A percentile compares a stretch with the other conserved stretches of the same genome.
These are phyloP conservation scores for Oligia latruncula DNA, from an alignment of 2,888 invertebrate species.

Conservation along the genomic window DNA sequence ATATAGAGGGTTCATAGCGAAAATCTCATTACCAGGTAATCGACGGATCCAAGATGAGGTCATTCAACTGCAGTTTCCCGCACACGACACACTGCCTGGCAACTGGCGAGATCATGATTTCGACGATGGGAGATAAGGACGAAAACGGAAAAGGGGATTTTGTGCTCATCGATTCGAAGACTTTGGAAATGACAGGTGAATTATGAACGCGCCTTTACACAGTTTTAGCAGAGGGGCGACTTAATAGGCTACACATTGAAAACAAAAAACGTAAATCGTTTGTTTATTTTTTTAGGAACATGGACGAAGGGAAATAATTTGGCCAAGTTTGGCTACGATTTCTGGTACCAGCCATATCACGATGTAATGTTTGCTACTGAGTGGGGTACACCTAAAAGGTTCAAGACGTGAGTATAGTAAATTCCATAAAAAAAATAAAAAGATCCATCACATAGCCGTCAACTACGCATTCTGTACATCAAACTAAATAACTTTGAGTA, in stretches of 20 bases:
- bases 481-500: no score
- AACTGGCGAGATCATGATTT: conserved; percentile 98
- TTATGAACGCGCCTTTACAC: conserved; percentile 60
- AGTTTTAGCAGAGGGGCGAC: conserved; percentile 58
- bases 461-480: no score
- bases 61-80: conserved; percentile 94
- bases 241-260: conserved; percentile 41
- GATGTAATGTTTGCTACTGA: conserved; percentile 97
- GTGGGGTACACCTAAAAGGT: conserved; percentile 97
- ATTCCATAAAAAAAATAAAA: no score
- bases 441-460: no score
- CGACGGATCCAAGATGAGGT: conserved; percentile 94
- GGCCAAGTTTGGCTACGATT: conserved; percentile 97
- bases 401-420: conserved; percentile 90
- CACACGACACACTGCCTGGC: conserved; percentile 98
- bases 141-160: conserved; percentile 97
- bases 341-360: conserved; percentile 98
- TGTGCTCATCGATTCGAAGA: conserved; percentile 95
- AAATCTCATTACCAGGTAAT: conserved; percentile 92
- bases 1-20: conserved; percentile 77
- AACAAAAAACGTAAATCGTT: conserved; percentile 37
- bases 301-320: conserved; percentile 93
- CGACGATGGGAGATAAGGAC: conserved; percentile 96
- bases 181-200: conserved; percentile 93
- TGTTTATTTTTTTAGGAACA: conserved; percentile 88